Conservation (phyloP, 2,797 vertebrate genomes). For the Manis pentadactyla region DNA sequence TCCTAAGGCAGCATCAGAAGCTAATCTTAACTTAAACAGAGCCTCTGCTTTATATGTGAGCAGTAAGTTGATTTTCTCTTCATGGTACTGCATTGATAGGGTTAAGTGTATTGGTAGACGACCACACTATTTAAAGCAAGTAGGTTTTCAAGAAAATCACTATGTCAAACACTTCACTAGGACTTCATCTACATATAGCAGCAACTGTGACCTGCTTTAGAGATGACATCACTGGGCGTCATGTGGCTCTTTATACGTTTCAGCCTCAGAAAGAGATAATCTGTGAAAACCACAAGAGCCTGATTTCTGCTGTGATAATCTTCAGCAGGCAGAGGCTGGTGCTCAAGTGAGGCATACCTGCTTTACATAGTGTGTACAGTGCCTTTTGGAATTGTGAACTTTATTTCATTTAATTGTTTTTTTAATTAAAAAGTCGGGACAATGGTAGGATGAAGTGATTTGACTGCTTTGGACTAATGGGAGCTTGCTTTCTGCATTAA, state of each 20-base stretch:
- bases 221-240: conserved; percentile 76
- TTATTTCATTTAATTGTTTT: conserved; percentile 25
- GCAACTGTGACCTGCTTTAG: conserved; percentile 76
- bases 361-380: background rate
- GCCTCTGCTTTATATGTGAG: background rate
- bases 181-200: conserved; percentile 50
- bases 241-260: conserved; percentile 70
- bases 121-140: conserved; percentile 52
- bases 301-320: conserved; percentile 66
- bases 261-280: conserved; percentile 54
- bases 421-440: background rate
- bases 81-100: background rate
- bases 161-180: conserved; percentile 44
- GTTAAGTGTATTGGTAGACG: conserved; percentile 57
- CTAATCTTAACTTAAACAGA: background rate
- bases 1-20: background rate
- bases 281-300: conserved; percentile 65
- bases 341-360: background rate
- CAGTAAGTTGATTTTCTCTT: conserved; percentile 51
- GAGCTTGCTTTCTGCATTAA: background rate
- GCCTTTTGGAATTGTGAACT: background rate
- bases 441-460: background rate
- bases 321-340: conserved; percentile 47
- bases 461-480: background rate
- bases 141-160: conserved; percentile 64